phyloP scores from a whole-genome alignment of 2,888 invertebrate genomes.

The Aphodius granarius region DNA sequence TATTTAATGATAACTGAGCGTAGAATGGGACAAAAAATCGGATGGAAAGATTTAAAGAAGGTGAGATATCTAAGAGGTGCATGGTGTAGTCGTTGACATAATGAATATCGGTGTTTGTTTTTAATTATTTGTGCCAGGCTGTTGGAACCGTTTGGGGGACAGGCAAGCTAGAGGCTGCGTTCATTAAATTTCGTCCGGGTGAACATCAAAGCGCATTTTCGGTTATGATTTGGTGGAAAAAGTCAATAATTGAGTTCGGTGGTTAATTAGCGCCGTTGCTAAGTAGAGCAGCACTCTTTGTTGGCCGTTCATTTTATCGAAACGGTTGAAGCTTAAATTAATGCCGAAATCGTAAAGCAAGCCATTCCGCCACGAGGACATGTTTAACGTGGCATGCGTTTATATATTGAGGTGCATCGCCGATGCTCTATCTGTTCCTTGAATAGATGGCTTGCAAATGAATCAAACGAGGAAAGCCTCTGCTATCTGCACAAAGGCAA shows the following conservation, averaged over 20 bases:
- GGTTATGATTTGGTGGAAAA: background rate
- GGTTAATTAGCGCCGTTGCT: background rate
- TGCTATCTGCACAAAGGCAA: background rate
- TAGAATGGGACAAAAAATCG: too few species aligned
- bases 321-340: background rate
- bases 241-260: background rate
- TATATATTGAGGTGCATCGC: background rate
- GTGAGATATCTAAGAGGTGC: too few species aligned
- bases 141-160: background rate
- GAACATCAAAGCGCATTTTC: background rate
- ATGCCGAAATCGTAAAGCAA: background rate
- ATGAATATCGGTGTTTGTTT: background rate
- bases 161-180: background rate
- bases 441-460: background rate
- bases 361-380: background rate
- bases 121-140: background rate
- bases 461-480: background rate
- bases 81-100: background rate
- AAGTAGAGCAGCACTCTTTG: background rate
- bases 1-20: too few species aligned
- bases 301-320: background rate
- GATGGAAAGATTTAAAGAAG: too few species aligned
- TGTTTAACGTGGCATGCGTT: background rate
- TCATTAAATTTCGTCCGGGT: background rate
- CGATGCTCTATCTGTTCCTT: background rate